Evolutionary conservation across 1,140 invertebrate species (phyloP).

Genomic region (Hypsibius dujardini): DNA sequence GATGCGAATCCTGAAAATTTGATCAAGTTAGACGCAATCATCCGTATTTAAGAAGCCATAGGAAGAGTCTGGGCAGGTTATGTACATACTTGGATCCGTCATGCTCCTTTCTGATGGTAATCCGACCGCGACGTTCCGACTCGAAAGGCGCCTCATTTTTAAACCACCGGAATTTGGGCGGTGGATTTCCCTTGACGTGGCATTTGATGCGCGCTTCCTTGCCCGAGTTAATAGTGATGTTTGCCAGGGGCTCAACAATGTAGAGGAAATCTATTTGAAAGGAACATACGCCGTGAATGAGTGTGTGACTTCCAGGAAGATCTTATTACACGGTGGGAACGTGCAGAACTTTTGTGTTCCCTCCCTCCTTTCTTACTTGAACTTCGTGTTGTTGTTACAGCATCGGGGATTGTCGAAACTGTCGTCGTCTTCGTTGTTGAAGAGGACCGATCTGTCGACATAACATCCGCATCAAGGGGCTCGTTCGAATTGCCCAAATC

Average conservation of each 20-base stretch:
- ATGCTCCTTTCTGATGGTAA: conserved; percentile 34
- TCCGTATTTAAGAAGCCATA: too few species aligned
- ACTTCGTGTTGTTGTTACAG: conserved; percentile 14
- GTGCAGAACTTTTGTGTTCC: neutral
- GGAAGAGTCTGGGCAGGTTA: neutral
- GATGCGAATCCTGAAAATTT: conserved; percentile 39
- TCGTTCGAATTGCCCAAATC: conserved; percentile 4
- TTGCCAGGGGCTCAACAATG: conserved; percentile 33
- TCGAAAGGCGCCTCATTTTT: conserved; percentile 45
- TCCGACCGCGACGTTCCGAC: conserved; percentile 35
- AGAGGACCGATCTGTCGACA: too few species aligned
- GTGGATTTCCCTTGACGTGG: conserved; percentile 46
- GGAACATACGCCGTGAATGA: neutral
- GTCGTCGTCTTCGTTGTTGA: neutral
- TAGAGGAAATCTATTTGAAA: conserved; percentile 15
- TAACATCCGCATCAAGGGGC: too few species aligned
- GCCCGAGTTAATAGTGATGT: conserved; percentile 45
- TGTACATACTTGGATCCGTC: conserved; percentile 12
- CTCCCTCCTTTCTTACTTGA: neutral
- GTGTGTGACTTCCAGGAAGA: neutral
- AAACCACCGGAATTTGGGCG: conserved; percentile 45
- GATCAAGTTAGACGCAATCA: neutral
- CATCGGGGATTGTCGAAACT: neutral
- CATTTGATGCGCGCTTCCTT: conserved; percentile 44
- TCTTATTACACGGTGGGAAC: neutral